A percentile compares a stretch with the other conserved stretches of the same genome.
These are phyloP conservation scores for Drosophila algonquin DNA, from an alignment of 2,888 invertebrate genomes.

Conservation along the genomic window DNA sequence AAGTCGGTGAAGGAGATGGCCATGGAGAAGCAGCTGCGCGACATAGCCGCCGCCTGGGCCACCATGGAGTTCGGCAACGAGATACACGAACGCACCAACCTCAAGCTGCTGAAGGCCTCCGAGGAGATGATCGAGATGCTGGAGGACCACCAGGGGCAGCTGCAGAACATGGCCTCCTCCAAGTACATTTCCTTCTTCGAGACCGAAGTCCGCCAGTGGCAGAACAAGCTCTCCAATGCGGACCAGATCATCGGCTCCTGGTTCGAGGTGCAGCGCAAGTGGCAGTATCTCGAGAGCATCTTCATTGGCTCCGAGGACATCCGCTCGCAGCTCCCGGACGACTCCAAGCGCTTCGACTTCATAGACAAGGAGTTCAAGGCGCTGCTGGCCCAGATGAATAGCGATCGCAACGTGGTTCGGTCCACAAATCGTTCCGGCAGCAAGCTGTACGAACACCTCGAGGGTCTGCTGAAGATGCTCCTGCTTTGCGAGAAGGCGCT, in stretches of 20 bases:
- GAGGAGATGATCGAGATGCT: constrained; percentile 95
- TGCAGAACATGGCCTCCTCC: constrained; percentile 97
- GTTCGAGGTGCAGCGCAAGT: constrained; percentile 96
- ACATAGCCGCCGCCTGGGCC: constrained; percentile 92
- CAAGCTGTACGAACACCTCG: constrained; percentile 90
- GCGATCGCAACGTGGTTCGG: constrained; percentile 92
- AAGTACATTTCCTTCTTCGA: constrained; percentile 95
- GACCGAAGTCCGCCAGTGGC: constrained; percentile 94
- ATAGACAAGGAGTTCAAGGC: constrained; percentile 94
- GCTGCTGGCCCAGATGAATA: constrained; percentile 86
- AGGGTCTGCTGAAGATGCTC: constrained; percentile 88
- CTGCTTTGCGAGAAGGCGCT: constrained; percentile 96
- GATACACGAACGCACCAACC: constrained; percentile 91
- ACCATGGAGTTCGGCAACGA: constrained; percentile 92
- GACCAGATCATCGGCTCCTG: constrained; percentile 92
- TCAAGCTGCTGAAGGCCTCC: constrained; percentile 90
- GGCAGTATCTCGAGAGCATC: constrained; percentile 97
- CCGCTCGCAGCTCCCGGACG: constrained; percentile 94
- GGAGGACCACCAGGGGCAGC: constrained; percentile 97
- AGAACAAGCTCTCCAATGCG: constrained; percentile 93
- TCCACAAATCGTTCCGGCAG: constrained; percentile 91
- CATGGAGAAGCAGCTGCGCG: constrained; percentile 97
- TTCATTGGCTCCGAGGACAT: constrained; percentile 98
- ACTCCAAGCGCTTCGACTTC: constrained; percentile 93
- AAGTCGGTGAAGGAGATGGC: constrained; percentile 97